These are phyloP conservation scores for Halcyon malimbica DNA, from an alignment of 2,113 vertebrate species.

Conservation along the genomic window DNA sequence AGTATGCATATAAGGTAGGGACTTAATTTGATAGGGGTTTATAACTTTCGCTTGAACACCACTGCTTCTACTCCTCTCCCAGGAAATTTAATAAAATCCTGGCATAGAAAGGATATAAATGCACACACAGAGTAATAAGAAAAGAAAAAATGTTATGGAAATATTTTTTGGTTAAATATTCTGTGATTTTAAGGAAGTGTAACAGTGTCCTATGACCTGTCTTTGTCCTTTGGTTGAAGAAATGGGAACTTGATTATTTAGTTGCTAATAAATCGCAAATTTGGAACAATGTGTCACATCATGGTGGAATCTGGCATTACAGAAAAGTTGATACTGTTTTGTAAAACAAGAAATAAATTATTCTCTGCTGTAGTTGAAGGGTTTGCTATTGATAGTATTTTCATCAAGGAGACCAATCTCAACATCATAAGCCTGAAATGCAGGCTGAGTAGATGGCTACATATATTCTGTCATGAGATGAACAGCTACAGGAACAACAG, in stretches of 20 bases:
- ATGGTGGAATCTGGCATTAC: background rate
- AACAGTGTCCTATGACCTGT: background rate
- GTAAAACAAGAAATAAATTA: background rate
- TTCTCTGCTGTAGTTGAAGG: background rate
- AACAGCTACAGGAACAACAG: background rate
- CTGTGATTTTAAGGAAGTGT: background rate
- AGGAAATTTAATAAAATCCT: background rate
- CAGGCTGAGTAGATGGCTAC: background rate
- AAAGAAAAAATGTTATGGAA: background rate
- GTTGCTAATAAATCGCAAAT: background rate
- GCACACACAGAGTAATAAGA: background rate
- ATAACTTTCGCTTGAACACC: background rate
- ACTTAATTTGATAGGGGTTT: background rate
- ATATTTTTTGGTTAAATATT: background rate
- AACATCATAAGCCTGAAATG: background rate
- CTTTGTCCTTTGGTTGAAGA: background rate
- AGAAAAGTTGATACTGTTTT: background rate
- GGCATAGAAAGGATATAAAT: background rate
- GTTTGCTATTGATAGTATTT: background rate
- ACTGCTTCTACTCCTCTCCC: rapidly evolving
- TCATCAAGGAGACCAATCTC: background rate
- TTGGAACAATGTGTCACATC: background rate
- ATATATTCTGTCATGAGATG: background rate
- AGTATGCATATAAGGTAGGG: background rate
- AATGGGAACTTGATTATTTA: background rate